These are phyloP conservation scores for Bombus sylvicola DNA, from an alignment of 1,140 invertebrate genomes.

Conservation along the genomic window DNA sequence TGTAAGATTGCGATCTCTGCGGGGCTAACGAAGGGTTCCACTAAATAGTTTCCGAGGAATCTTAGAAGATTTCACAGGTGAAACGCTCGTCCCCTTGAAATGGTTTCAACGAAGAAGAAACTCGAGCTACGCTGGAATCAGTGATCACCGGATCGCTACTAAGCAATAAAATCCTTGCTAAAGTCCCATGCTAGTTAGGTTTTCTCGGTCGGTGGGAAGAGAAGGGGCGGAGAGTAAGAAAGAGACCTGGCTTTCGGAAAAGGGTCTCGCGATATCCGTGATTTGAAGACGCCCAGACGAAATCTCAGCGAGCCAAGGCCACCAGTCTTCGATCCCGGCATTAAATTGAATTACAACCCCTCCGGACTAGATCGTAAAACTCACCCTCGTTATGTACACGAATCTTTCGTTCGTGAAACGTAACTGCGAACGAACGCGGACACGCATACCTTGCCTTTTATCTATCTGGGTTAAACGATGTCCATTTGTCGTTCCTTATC, in stretches of 20 bases:
- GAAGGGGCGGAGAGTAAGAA: background rate
- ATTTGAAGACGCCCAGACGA: conserved; percentile 26
- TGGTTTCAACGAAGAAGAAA: background rate
- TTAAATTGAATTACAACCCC: conserved; percentile 60
- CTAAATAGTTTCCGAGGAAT: no score
- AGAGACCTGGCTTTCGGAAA: background rate
- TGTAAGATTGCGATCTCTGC: no score
- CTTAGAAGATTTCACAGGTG: no score
- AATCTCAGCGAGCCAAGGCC: conserved; percentile 28
- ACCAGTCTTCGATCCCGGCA: conserved; percentile 12
- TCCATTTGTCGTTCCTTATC: conserved; percentile 47
- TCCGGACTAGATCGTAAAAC: conserved; percentile 43
- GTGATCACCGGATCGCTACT: no score
- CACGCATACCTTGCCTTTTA: conserved; percentile 11
- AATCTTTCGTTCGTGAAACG: conserved; percentile 15
- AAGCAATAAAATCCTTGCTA: background rate
- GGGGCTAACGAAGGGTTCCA: no score
- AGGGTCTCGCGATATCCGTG: conserved; percentile 14
- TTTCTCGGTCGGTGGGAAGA: background rate
- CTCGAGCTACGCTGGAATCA: no score
- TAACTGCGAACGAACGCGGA: conserved; percentile 2
- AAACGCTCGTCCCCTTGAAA: no score
- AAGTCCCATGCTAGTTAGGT: background rate
- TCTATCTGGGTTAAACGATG: conserved; percentile 40
- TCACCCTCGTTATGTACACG: conserved; percentile 50